Evolutionary conservation across 35 echinoderm and acorn worm species (phyloP).

Genomic region (Eucidaris tribuloides): DNA sequence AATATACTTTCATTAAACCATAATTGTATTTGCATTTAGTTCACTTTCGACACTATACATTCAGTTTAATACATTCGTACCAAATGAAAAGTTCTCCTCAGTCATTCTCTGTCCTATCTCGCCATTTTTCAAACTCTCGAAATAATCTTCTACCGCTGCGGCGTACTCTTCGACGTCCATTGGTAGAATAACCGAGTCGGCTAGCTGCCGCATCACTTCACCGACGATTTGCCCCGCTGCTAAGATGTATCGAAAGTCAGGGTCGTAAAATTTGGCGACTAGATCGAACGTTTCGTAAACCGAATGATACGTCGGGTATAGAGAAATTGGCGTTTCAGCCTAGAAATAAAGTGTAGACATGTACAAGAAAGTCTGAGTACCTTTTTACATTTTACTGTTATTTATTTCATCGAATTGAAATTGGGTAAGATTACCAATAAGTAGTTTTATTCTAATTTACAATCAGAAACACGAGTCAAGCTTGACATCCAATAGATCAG

Average conservation of each 20-base stretch:
- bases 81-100: constrained; percentile 10
- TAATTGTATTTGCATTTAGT: too few relatives aligned
- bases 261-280: constrained; percentile 40
- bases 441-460: background rate
- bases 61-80: too few relatives aligned
- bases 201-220: constrained; percentile 32
- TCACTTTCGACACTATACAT: too few relatives aligned
- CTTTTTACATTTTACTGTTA: too few relatives aligned
- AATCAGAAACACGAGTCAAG: background rate
- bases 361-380: too few relatives aligned
- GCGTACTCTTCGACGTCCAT: constrained; percentile 50
- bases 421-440: background rate
- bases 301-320: constrained; percentile 52
- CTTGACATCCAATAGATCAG: too few relatives aligned
- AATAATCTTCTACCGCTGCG: constrained; percentile 15
- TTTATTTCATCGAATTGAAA: background rate
- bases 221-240: constrained; percentile 7
- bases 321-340: background rate
- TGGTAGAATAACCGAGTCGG: constrained; percentile 57
- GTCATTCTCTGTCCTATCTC: constrained; percentile 19
- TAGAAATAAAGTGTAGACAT: background rate
- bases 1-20: too few relatives aligned
- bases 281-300: constrained; percentile 67
- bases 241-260: constrained; percentile 35
- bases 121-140: constrained; percentile 1